Conservation (phyloP, 2,797 vertebrate genomes). For the Muscicapa striata region DNA sequence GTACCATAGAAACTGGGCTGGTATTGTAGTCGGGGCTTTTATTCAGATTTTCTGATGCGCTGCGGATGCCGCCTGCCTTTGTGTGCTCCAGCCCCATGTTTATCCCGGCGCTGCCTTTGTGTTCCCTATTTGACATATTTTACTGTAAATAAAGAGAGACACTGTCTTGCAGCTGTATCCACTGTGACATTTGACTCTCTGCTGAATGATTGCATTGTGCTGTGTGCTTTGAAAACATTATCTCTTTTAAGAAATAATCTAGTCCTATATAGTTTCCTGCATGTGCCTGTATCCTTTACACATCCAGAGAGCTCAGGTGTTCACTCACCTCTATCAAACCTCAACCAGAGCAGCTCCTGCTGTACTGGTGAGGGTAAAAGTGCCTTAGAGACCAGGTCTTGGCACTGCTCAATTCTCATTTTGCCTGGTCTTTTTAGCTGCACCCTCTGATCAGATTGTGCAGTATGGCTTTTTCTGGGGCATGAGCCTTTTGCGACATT, state of each 20-base stretch:
- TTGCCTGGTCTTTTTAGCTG: neutral
- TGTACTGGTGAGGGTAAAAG: neutral
- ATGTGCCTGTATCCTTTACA: neutral
- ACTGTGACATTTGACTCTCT: slow-evolving; percentile 62
- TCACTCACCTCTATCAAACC: neutral
- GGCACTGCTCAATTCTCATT: neutral
- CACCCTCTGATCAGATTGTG: neutral
- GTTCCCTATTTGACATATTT: slow-evolving; percentile 57
- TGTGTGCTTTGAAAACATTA: slow-evolving; percentile 39
- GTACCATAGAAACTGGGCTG: slow-evolving; percentile 50
- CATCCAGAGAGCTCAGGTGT: neutral
- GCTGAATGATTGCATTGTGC: slow-evolving; percentile 49
- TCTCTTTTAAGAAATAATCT: slow-evolving; percentile 49
- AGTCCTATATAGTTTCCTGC: slow-evolving; percentile 20
- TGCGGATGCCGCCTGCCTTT: slow-evolving; percentile 52
- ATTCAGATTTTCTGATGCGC: slow-evolving; percentile 40
- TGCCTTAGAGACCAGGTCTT: neutral
- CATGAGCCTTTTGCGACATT: neutral
- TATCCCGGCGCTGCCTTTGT: slow-evolving; percentile 47
- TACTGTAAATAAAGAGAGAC: slow-evolving; percentile 57
- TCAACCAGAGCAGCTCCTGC: neutral
- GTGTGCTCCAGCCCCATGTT: slow-evolving; percentile 37
- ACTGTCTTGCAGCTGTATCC: slow-evolving; percentile 56
- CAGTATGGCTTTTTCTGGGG: neutral
- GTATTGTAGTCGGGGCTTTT: slow-evolving; percentile 23